Conservation (phyloP, 37 sponge, comb jelly and placozoan genomes). For the Tethya wilhelma region DNA sequence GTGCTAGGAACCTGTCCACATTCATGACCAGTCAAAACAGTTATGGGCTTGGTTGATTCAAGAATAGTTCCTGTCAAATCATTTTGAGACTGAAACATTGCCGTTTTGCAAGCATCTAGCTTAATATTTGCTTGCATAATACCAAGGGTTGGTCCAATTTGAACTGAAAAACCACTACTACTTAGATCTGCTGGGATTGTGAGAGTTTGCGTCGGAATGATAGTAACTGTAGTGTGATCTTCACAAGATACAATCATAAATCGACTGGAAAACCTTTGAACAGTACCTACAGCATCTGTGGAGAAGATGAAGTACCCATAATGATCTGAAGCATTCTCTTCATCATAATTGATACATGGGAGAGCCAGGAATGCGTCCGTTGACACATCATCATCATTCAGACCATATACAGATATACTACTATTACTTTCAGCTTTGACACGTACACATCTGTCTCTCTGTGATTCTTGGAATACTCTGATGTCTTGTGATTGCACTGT, state of each 20-base stretch:
- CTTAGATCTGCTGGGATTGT: too few species aligned
- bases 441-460: too few species aligned
- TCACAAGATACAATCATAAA: conserved; percentile 33
- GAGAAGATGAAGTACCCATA: conserved; percentile 39
- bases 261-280: not conserved
- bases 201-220: too few species aligned
- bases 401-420: conserved; percentile 20
- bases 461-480: too few species aligned
- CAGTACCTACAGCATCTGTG: not conserved
- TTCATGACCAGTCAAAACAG: conserved; percentile 45
- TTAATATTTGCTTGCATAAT: too few species aligned
- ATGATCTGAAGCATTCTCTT: not conserved
- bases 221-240: conserved; percentile 15
- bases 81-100: not conserved
- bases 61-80: conserved; percentile 57
- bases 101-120: not conserved
- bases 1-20: conserved; percentile 51
- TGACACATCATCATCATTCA: conserved; percentile 40
- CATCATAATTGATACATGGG: conserved; percentile 9
- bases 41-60: conserved; percentile 25
- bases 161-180: too few species aligned
- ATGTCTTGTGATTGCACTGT: too few species aligned
- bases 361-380: conserved; percentile 52
- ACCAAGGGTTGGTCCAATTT: too few species aligned
- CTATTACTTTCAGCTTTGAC: too few species aligned